Base-by-base conservation (phyloP, 1,140 invertebrate species). In the Drosophila hydei region DNA sequence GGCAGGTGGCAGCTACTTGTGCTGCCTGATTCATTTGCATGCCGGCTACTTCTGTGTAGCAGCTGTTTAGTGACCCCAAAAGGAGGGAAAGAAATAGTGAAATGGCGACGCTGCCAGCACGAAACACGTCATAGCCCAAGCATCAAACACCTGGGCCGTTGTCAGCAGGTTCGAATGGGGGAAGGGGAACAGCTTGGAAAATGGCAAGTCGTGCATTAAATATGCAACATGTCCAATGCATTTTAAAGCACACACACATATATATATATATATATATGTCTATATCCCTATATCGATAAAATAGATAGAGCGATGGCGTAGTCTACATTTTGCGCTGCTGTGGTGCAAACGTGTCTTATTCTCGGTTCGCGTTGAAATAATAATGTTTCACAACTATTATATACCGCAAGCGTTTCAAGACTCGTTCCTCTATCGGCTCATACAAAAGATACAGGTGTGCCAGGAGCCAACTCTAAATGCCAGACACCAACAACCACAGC, bases 151-250 rank as follows among this genome's bases (percentile, higher is more conserved):
- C 54, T 47, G 48, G 36, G n/a, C 25, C 42, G 14, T 16, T 38
- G 14, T 52, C 16, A 25, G 27, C 21, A 12, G 19, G 7, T 23
- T 27, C 25, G 14, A 11, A 8, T 54, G 12, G 16, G 11, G 3
- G 21, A 3, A 11, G 40, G 30, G 4, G 16, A 9, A 8, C 11
- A 19, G 19, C 43, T 45, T 16, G 16, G 1, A 75, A 55, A 58
- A 76, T 75, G 50, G 47, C 77, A 75, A 81, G 59, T 65, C 64
- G 21, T 75, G 83, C 63, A 87, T 87, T 72, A 87, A 88, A 81
- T 81, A 87, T 87, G 76, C 80, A 85, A 40, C 63, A 76, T 88
- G 75, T 79, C 63, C 77, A 70, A 76, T 83, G 78, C 78, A 83
- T 75, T 88, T 81, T 72, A 67, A 83, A 83, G 72, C 61, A 60